phyloP scores from a whole-genome alignment of 2,797 vertebrate genomes.

The Echiichthys vipera region DNA sequence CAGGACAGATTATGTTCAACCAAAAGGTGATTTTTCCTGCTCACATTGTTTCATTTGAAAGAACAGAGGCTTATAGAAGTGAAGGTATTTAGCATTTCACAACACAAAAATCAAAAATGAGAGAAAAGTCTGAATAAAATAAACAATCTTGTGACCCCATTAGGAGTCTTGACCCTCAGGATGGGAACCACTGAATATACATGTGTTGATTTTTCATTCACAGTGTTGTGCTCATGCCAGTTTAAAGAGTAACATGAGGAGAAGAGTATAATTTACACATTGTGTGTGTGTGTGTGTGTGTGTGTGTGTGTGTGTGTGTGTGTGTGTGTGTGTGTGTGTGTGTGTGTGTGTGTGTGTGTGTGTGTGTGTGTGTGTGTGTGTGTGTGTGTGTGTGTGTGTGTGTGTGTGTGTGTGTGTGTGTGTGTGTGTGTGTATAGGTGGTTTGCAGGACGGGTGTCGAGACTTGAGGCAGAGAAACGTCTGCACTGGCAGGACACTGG shows the following conservation, averaged over 20 bases:
- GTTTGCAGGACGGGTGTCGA: slow-evolving; percentile 89
- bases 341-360: neutral
- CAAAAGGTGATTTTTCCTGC: neutral
- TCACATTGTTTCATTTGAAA: neutral
- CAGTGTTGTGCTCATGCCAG: neutral
- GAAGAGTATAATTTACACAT: neutral
- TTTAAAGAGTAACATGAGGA: neutral
- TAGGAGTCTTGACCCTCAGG: neutral
- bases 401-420: slow-evolving; percentile 14
- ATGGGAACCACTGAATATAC: slow-evolving; percentile 1
- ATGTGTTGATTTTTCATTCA: neutral
- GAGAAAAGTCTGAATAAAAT: neutral
- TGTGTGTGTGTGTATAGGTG: slow-evolving; percentile 79
- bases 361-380: slow-evolving; percentile 5
- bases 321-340: slow-evolving; percentile 14
- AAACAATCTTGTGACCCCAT: neutral
- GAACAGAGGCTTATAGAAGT: neutral
- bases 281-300: neutral
- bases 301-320: slow-evolving; percentile 5
- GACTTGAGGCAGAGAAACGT: slow-evolving; percentile 87
- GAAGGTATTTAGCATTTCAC: neutral
- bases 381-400: slow-evolving; percentile 8
- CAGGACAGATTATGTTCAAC: neutral
- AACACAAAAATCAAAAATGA: neutral
- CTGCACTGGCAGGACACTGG: slow-evolving; percentile 82